Evolutionary conservation across 1,140 invertebrate genomes (phyloP).

Genomic region (Polypedilum pembai): DNA sequence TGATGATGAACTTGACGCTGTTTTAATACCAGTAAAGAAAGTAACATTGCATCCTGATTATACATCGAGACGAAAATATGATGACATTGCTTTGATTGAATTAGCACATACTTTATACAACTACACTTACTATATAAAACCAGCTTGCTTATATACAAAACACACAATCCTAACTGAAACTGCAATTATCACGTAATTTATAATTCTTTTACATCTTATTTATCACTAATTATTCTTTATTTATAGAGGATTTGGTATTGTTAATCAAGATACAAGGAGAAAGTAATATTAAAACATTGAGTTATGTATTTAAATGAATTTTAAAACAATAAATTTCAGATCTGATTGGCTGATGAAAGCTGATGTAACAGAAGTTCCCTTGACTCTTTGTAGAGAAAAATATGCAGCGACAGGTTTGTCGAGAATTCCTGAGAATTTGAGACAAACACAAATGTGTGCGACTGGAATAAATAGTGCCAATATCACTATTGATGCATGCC

Average conservation of each 20-base stretch:
- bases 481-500: conserved; percentile 48
- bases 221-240: background rate
- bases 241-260: background rate
- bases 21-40: conserved; percentile 36
- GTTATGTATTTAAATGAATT: background rate
- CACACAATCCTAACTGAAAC: background rate
- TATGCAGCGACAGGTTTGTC: background rate
- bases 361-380: background rate
- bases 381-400: conserved; percentile 8
- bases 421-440: conserved; percentile 33
- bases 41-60: conserved; percentile 45
- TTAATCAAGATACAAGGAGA: background rate
- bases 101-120: conserved; percentile 44
- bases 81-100: conserved; percentile 57
- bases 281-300: background rate
- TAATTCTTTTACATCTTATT: background rate
- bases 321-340: background rate
- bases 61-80: conserved; percentile 40
- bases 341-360: background rate
- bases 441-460: conserved; percentile 47
- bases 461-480: conserved; percentile 46
- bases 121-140: conserved; percentile 40
- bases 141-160: conserved; percentile 26
- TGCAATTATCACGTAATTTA: background rate
- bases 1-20: conserved; percentile 25